These are phyloP conservation scores for Palythoa grandis DNA, from an alignment of 92 coral and sea anemone species.

Conservation along the genomic window DNA sequence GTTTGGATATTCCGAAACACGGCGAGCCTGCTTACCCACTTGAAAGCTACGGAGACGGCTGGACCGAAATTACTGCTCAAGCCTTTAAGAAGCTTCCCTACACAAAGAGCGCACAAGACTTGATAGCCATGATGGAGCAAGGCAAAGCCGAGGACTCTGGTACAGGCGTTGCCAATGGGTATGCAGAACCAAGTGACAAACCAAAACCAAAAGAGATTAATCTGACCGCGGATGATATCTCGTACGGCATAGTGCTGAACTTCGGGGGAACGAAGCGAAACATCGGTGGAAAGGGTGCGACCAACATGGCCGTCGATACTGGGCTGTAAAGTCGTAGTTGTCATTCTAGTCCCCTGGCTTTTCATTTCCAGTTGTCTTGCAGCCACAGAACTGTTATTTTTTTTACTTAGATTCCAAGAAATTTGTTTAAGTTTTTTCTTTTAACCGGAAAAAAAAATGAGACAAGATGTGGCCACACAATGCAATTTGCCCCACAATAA, in stretches of 20 bases:
- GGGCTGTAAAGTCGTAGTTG: not conserved
- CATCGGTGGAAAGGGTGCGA: not conserved
- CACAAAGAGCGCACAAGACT: conserved; percentile 1
- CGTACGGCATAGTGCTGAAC: conserved; percentile 17
- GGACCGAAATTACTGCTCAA: conserved; percentile 50
- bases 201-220: conserved; percentile 20
- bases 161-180: not conserved
- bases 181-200: not conserved
- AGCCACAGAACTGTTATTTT: no score
- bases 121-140: conserved; percentile 13
- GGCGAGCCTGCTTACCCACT: conserved; percentile 93
- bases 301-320: not conserved
- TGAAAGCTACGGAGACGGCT: conserved; percentile 90
- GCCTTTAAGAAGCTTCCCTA: conserved; percentile 11
- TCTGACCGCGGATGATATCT: conserved; percentile 7
- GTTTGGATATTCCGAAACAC: conserved; percentile 92
- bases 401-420: no score
- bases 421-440: no score
- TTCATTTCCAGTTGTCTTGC: no score
- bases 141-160: not conserved
- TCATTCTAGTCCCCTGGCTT: no score
- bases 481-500: no score
- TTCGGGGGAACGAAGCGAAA: conserved; percentile 3
- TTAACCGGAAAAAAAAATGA: no score
- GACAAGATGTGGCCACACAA: no score